These are phyloP conservation scores for Boloria euphrosyne DNA, from an alignment of 2,888 invertebrate genomes.

Conservation along the genomic window DNA sequence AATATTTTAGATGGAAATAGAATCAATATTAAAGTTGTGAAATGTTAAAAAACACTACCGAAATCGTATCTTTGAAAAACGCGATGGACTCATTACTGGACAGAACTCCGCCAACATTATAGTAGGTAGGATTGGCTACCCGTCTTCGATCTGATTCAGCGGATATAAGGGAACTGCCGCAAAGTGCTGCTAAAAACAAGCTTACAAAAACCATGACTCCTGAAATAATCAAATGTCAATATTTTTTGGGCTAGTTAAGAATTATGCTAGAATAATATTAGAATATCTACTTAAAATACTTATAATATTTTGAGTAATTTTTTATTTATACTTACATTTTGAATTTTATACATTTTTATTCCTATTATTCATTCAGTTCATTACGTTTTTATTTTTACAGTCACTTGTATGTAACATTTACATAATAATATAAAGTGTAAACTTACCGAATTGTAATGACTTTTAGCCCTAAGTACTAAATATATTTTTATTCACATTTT, in stretches of 20 bases:
- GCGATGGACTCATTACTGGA: slow-evolving; percentile 90
- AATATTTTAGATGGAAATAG: neutral
- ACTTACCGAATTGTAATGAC: slow-evolving; percentile 3
- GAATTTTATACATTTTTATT: too few relatives aligned
- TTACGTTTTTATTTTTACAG: too few relatives aligned
- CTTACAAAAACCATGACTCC: slow-evolving; percentile 49
- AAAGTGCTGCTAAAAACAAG: slow-evolving; percentile 44
- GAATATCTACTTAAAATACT: too few relatives aligned
- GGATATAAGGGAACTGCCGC: slow-evolving; percentile 40
- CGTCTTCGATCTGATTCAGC: slow-evolving; percentile 66
- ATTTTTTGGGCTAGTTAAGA: neutral
- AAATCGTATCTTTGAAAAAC: slow-evolving; percentile 92
- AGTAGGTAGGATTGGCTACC: slow-evolving; percentile 85
- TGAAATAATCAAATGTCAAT: slow-evolving; percentile 4
- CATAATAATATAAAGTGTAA: neutral
- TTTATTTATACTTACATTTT: too few relatives aligned
- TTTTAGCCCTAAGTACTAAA: neutral
- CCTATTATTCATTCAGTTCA: too few relatives aligned
- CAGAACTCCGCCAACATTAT: slow-evolving; percentile 96
- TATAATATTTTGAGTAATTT: too few relatives aligned
- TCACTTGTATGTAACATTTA: too few relatives aligned
- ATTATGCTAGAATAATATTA: neutral
- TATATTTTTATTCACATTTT: slow-evolving; percentile 22
- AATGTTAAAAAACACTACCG: slow-evolving; percentile 80
- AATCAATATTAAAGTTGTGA: neutral